Percentiles rank a stretch among this genome's conserved stretches.
These are phyloP conservation scores for Ciconia maguari DNA, from an alignment of 2,113 vertebrate genomes.

Conservation along the genomic window DNA sequence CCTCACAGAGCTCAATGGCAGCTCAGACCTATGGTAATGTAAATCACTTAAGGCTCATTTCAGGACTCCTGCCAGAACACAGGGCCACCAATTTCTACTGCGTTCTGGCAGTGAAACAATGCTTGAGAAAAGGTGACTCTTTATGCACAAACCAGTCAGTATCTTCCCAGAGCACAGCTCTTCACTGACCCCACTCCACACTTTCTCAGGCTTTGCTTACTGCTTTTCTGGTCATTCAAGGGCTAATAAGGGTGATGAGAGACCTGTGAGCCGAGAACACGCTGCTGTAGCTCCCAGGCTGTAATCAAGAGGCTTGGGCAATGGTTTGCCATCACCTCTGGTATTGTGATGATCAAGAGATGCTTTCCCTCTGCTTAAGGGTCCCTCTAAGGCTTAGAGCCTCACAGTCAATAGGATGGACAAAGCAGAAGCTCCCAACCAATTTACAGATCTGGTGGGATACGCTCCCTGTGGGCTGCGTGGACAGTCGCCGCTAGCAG, in stretches of 20 bases:
- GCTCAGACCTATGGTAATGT: background rate
- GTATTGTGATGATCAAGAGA: background rate
- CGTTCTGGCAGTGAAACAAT: background rate
- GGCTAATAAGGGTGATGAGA: background rate
- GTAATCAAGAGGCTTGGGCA: background rate
- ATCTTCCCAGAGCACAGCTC: background rate
- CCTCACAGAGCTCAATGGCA: background rate
- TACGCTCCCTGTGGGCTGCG: rapidly evolving
- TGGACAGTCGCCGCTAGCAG: background rate
- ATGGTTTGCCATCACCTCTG: background rate
- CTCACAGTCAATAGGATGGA: background rate
- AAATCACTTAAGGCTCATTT: background rate
- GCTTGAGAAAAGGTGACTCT: background rate
- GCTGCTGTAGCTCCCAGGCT: background rate
- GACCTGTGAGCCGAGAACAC: background rate
- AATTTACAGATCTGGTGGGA: background rate
- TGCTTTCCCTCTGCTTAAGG: background rate
- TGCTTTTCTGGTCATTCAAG: background rate
- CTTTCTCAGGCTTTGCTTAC: background rate
- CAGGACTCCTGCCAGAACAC: background rate
- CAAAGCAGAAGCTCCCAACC: background rate
- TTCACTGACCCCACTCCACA: background rate
- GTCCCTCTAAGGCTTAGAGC: background rate
- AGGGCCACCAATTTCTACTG: background rate
- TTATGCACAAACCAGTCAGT: background rate